phyloP scores from a whole-genome alignment of 2,113 vertebrate species.

The Aix galericulata region DNA sequence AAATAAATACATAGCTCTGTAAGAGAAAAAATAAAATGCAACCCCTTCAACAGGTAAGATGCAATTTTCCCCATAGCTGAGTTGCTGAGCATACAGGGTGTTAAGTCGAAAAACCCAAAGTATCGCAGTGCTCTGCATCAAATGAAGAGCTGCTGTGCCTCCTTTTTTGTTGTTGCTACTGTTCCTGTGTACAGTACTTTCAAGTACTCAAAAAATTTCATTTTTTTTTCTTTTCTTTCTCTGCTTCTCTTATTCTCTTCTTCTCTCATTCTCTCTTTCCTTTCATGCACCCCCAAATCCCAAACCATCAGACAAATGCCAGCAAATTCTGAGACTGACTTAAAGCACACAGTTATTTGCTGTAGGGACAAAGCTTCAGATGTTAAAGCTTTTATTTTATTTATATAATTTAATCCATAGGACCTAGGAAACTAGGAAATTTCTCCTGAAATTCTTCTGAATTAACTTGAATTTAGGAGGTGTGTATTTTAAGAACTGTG shows the following conservation, averaged over 20 bases:
- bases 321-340: background rate
- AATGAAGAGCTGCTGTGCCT: background rate
- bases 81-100: background rate
- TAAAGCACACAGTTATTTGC: background rate
- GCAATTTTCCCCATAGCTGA: background rate
- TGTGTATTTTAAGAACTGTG: background rate
- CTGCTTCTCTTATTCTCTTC: background rate
- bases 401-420: background rate
- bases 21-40: background rate
- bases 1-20: background rate
- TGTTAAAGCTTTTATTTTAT: background rate
- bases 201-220: background rate
- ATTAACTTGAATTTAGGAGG: background rate
- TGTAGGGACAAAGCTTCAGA: background rate
- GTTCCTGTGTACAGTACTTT: background rate
- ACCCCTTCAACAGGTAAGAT: background rate
- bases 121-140: background rate
- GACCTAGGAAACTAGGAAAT: background rate
- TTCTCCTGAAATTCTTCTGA: background rate
- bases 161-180: background rate
- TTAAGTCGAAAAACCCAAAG: background rate
- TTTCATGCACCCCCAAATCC: accelerated
- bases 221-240: too few species aligned
- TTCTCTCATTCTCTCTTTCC: background rate
- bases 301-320: background rate